Conservation (phyloP, 2,797 vertebrate species). For the Malacoraja senta region DNA sequence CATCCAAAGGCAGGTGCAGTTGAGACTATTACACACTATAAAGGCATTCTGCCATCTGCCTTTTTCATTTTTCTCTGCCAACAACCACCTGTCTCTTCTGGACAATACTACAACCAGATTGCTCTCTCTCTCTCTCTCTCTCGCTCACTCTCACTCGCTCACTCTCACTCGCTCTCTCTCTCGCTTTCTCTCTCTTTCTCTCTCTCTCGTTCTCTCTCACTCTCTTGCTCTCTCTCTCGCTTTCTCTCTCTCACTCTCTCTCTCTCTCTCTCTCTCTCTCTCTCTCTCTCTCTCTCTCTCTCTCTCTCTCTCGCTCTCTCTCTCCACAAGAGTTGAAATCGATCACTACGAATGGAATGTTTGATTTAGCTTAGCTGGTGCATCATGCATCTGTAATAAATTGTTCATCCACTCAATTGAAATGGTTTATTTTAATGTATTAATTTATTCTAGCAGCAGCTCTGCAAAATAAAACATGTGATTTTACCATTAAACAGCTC, state of each 20-base stretch:
- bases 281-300: too few species aligned
- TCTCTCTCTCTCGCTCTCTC: background rate
- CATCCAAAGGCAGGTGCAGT: background rate
- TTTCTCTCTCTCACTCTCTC: too few species aligned
- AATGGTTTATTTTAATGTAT: background rate
- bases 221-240: too few species aligned
- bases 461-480: slow-evolving; percentile 4
- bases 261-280: too few species aligned
- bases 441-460: background rate
- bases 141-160: background rate
- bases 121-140: background rate
- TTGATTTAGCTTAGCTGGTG: background rate
- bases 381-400: background rate
- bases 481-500: background rate
- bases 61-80: background rate
- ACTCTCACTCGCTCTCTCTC: too few species aligned
- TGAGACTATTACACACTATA: background rate
- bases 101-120: background rate
- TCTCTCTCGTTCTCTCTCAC: too few species aligned
- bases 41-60: background rate
- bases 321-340: background rate
- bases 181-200: too few species aligned
- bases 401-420: background rate
- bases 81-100: background rate
- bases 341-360: background rate